Evolutionary conservation across 2,888 invertebrate species (phyloP), one percentile per base, ranked within the genome.

Genomic region (Melanargia galathea): DNA sequence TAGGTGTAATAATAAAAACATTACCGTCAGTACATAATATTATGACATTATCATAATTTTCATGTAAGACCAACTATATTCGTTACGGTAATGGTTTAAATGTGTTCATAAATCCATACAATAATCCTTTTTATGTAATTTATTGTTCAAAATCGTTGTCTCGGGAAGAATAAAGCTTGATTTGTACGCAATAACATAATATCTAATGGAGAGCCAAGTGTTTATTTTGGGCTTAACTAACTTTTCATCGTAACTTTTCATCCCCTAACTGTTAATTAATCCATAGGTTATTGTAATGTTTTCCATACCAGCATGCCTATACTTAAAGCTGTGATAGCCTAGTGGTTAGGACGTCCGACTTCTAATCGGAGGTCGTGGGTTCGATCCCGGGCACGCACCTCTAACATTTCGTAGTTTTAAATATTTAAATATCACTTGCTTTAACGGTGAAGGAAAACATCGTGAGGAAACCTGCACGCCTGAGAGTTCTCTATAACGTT

Each of bases 91-190:
- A 38, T 38, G 38, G 38, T 38, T 38, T 38, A 38, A 38, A 38
- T n/a, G 13, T 38, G 38, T 38, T 2, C 51, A 51, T 51, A 33
- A 51, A 51, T 51, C 33, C 30, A 16, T 8, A 0, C n/a, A 30
- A 33, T 51, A 51, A 33, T 30, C 18, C 18, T 10, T 51, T 51
- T 51, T 33, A 30, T 51, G 18, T 16, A 10, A 26, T 51, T 51
- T 30, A 51, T 51, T 30, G 51, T 51, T 51, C 16, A 18, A 16
- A 30, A 51, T 33, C n/a, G 33, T 30, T 51, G 51, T 18, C 10
- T 51, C 33, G 30, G 33, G 51, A 10, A 26, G 30, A 51, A 51
- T 51, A 51, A 51, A 51, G 18, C 51, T 33, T 51, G 51, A 51
- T 51, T 51, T 51, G 51, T 51, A 18, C 18, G 7, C 51, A 51